Percentiles rank a stretch among this genome's conserved stretches.
phyloP scores from a whole-genome alignment of 1,140 invertebrate genomes.

The Pemphigus obesinymphae region DNA sequence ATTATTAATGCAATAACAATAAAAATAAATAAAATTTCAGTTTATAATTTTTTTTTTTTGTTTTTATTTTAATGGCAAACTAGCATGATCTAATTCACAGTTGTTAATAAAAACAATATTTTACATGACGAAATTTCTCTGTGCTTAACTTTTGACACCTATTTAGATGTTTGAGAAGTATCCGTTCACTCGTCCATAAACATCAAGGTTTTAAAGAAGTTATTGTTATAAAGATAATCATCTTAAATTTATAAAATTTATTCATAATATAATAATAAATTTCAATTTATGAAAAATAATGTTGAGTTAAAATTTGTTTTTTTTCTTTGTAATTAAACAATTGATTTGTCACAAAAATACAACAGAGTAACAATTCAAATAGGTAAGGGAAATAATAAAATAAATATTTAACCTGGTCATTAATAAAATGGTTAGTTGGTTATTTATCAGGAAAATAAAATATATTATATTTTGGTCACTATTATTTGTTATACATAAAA shows the following conservation, averaged over 20 bases:
- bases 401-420: background rate
- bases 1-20: background rate
- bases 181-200: conserved; percentile 23
- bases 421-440: background rate
- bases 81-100: conserved; percentile 14
- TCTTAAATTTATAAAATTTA: background rate
- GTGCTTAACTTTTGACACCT: conserved; percentile 1
- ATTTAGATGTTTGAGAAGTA: conserved; percentile 31
- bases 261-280: conserved; percentile 20
- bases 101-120: conserved; percentile 15
- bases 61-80: conserved; percentile 35
- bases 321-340: background rate
- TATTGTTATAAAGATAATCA: background rate
- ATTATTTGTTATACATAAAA: background rate
- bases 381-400: background rate
- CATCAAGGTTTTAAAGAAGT: conserved; percentile 19
- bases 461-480: background rate
- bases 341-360: background rate
- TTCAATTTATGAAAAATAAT: conserved; percentile 6
- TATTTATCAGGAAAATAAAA: background rate
- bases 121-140: background rate
- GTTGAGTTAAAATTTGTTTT: background rate
- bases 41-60: background rate
- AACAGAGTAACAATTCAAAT: background rate
- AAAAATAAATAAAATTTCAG: background rate